Percentiles rank a stretch among this genome's conserved stretches.
phyloP scores from a whole-genome alignment of 2,888 invertebrate genomes.

The Brachypterus glaber region DNA sequence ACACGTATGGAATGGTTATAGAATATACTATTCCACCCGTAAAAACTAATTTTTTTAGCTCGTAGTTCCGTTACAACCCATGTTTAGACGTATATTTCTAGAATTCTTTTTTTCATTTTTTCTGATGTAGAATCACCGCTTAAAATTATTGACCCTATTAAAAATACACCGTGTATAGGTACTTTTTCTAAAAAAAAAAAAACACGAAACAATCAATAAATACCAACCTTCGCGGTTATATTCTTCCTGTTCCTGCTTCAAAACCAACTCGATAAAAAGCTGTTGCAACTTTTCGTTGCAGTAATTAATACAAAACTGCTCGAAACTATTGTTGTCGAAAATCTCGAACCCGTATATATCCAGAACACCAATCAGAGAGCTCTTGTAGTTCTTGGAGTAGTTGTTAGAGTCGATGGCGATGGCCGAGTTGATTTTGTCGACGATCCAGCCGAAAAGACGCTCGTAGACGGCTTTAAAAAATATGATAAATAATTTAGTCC shows the following conservation, averaged over 20 bases:
- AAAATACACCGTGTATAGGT: no score
- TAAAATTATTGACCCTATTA: no score
- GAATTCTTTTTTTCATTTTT: no score
- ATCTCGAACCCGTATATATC: conserved; percentile 99
- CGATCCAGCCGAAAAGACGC: conserved; percentile 89
- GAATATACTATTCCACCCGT: no score
- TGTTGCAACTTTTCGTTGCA: conserved; percentile 98
- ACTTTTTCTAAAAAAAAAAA: no score
- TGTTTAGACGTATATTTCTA: no score
- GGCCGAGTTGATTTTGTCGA: conserved; percentile 81
- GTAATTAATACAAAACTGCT: conserved; percentile 98
- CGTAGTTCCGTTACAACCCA: no score
- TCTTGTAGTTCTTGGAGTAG: conserved; percentile 49
- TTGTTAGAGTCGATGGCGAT: conserved; percentile 63
- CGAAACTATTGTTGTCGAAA: conserved; percentile 93
- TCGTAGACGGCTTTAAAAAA: conserved; percentile 96
- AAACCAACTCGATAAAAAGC: conserved; percentile 91
- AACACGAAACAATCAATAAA: no score
- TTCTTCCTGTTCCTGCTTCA: conserved; percentile 98
- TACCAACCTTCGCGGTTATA: conserved; percentile 90
- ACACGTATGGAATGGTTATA: no score
- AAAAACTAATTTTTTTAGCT: no score
- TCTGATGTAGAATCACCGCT: no score
- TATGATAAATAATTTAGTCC: no score
- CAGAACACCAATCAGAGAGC: conserved; percentile 84